Evolutionary conservation across 2,888 invertebrate species (phyloP), one percentile per base, ranked within the genome.

Genomic region (Drosophila cracens): DNA sequence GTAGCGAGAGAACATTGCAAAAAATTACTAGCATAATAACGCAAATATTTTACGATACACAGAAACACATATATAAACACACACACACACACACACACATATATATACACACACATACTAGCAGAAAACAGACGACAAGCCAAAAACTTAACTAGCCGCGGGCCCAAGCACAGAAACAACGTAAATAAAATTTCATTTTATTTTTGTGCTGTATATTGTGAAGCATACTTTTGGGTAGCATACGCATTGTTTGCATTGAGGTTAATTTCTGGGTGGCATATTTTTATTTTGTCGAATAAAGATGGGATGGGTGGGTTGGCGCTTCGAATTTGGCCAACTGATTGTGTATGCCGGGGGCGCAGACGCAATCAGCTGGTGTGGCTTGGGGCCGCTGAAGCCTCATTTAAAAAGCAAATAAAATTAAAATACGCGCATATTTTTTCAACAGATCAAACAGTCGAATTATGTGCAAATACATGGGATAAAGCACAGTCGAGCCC

Each of bases 21-120:
- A 79, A 88, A 88, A 87, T 90, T 83, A 88, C 90, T 90, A 83
- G 87, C 81, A 87, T 88, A 87, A 87, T 90, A 90, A 87, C 89
- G 87, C 90, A 87, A 87, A 90, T 88, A 87, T 87, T 87, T 87
- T 86, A 86, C 83, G 86, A 85, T 86, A 85, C 70, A 71, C 71
- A 57, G 76, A 77, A 46, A 66, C 33, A 49, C 51, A 46, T 18
- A 63, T 43, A 40, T 2, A 21, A 7, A 29, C 11, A 27, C 65
- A 71, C 63, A 67, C 63, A 72, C 18, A 13, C 68, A 68, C 66
- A 68, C 63, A 74, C 54, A 56, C 68, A 72, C 2, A 27, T 27
- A 3, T 27, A 60, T 67, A 74, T 66, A 53, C 70, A 70, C 18
- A 40, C 40, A 21, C n/a, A 27, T 5, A 34, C 6, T 46, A 10